These are phyloP conservation scores for Philantomba maxwellii DNA, from an alignment of 2,113 vertebrate genomes.

Conservation along the genomic window DNA sequence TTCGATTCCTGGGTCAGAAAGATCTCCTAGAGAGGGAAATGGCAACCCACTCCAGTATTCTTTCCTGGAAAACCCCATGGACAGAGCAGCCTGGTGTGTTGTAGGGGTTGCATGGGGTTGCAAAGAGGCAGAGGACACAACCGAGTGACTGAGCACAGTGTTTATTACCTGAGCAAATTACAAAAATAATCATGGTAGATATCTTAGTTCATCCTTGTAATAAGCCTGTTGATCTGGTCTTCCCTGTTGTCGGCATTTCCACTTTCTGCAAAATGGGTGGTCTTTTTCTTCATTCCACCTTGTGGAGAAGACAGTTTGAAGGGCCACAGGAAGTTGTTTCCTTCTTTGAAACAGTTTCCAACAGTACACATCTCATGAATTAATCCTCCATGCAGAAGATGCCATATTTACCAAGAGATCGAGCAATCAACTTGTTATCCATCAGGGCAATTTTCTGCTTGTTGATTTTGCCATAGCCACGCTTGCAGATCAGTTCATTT, in stretches of 20 bases:
- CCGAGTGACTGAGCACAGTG: neutral
- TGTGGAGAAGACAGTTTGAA: neutral
- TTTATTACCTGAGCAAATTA: neutral
- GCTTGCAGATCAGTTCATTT: slow-evolving; percentile 95
- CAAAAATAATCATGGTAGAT: neutral
- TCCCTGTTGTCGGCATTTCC: neutral
- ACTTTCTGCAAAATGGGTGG: neutral
- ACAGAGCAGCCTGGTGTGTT: neutral
- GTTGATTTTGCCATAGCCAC: slow-evolving; percentile 92
- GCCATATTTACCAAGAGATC: slow-evolving; percentile 82
- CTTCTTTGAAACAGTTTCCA: neutral
- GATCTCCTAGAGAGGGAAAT: neutral
- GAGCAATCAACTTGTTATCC: slow-evolving; percentile 90
- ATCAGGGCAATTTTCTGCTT: slow-evolving; percentile 94
- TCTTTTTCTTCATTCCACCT: neutral
- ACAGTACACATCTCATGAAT: neutral
- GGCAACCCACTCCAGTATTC: neutral
- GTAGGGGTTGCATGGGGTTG: neutral
- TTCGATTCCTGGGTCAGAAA: too few species aligned
- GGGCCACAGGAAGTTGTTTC: neutral
- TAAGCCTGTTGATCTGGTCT: neutral
- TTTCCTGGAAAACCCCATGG: neutral
- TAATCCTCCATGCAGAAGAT: neutral
- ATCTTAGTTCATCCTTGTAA: neutral
- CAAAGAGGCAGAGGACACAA: neutral